phyloP scores from a whole-genome alignment of 1,140 invertebrate species.

The Hypsibius dujardini region DNA sequence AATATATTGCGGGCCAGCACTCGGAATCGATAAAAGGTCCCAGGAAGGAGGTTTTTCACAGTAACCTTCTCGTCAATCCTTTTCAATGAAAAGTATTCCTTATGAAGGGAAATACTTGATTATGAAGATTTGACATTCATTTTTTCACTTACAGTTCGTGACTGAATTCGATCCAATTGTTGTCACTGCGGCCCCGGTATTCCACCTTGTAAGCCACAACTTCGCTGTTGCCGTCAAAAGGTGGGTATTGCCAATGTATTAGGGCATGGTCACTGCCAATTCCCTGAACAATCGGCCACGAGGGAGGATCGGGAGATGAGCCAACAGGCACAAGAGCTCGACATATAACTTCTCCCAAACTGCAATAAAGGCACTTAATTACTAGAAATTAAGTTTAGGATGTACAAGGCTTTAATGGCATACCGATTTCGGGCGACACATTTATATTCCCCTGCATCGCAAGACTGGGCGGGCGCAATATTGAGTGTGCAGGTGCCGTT shows the following conservation, averaged over 20 bases:
- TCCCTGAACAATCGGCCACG: background rate
- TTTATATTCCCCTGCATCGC: slow-evolving; percentile 66
- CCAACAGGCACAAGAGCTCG: background rate
- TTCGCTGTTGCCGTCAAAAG: slow-evolving; percentile 30
- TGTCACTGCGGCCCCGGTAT: slow-evolving; percentile 23
- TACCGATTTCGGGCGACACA: slow-evolving; percentile 55
- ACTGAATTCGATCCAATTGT: slow-evolving; percentile 2
- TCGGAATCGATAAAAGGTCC: slow-evolving; percentile 9
- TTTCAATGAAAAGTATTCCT: too few species aligned
- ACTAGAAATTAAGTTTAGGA: too few species aligned
- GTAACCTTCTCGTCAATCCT: background rate
- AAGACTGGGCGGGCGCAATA: slow-evolving; percentile 24
- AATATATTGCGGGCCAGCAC: background rate
- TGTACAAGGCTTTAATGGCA: background rate
- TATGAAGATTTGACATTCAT: too few species aligned
- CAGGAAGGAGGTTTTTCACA: background rate
- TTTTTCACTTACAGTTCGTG: too few species aligned
- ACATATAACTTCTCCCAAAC: background rate
- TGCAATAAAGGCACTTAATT: too few species aligned
- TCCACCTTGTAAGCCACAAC: slow-evolving; percentile 33
- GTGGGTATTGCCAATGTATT: slow-evolving; percentile 29
- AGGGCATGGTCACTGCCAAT: background rate
- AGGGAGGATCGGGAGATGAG: background rate
- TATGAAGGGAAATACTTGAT: too few species aligned
- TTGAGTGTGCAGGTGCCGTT: slow-evolving; percentile 24